Percentiles rank a stretch among this genome's conserved stretches.
phyloP scores from a whole-genome alignment of 2,113 vertebrate genomes.

The Megaleporinus macrocephalus region DNA sequence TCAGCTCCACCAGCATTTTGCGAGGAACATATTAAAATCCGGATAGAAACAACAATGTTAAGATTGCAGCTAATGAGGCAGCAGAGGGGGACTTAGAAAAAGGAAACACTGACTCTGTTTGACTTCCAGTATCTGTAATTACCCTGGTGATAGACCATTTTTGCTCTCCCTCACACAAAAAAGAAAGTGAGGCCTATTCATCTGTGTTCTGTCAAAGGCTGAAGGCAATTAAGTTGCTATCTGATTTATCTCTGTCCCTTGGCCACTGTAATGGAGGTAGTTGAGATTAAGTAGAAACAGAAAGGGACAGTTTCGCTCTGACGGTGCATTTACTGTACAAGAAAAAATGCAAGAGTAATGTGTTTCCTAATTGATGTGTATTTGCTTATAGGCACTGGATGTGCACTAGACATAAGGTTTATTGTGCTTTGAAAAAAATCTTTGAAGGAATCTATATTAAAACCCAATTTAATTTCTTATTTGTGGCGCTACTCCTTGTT shows the following conservation, averaged over 20 bases:
- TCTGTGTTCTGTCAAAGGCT: constrained; percentile 35
- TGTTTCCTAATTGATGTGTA: constrained; percentile 12
- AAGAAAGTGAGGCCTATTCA: constrained; percentile 32
- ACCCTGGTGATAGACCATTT: constrained; percentile 39
- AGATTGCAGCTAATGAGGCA: constrained; percentile 33
- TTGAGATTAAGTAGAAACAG: constrained; percentile 29
- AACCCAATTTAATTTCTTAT: too few species aligned
- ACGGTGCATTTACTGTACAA: constrained; percentile 1
- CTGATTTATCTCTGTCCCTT: constrained; percentile 43
- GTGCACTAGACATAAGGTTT: not conserved
- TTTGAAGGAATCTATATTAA: not conserved
- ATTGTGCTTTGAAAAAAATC: not conserved
- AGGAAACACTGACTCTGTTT: constrained; percentile 36
- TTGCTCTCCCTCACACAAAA: constrained; percentile 14
- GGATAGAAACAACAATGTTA: not conserved
- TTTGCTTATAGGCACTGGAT: not conserved
- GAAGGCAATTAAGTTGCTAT: constrained; percentile 50
- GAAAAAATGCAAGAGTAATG: constrained; percentile 6
- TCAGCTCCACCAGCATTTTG: constrained; percentile 4
- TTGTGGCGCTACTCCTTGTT: too few species aligned
- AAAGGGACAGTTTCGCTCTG: not conserved
- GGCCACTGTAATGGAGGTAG: constrained; percentile 37
- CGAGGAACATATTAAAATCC: constrained; percentile 13
- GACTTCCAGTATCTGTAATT: constrained; percentile 41
- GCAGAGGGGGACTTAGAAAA: constrained; percentile 12